Base-by-base conservation (phyloP, 2,888 invertebrate genomes). In the Phalera bucephala region DNA sequence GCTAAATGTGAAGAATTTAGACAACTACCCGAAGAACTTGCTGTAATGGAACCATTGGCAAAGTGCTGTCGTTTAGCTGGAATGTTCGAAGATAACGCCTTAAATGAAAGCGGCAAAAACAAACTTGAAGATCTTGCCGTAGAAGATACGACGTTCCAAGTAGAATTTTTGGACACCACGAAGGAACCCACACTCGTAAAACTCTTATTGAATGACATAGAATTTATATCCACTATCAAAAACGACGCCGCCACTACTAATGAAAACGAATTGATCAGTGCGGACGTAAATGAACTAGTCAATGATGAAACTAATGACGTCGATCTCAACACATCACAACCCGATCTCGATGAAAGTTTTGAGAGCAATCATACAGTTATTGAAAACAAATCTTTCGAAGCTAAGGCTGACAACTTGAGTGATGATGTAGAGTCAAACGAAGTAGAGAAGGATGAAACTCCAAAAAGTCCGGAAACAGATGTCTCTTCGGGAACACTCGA, bases 11-110 rank as follows among this genome's bases (percentile, higher is more conserved):
- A 86, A 33, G 91, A 92, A 46, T 86, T 94, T 35, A 89, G 91
- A 35, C 84, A 85, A 34, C 81, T 94, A 17, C 94, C 94, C 0
- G 91, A 91, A 45, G 92, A 93, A 32, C 64, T 94, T 0, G 78
- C 88, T 0, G 58, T 76, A 8, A 87, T 92, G 26, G 91, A 92
- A 29, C 91, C 93, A 0, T 71, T 94, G 31, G 93, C 94, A 0
- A 91, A 92, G 52, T 93, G 93, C 61, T 94, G 93, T 54, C 83
- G 91, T 5, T 67, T 94, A 21, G 80, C 84, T 25, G 80, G 90
- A 29, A 85, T 91, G 0, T 69, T 76, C 7, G 91, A 86, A 7
- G 69, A 91, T 2, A 49, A 61, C 3, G 59, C 70, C 11, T 90
- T 92, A 76, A 82, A 91, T 34, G 75, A 89, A 41, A 51, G 43